A percentile compares a stretch with the other conserved stretches of the same genome.
Conservation (phyloP, 2,888 invertebrate genomes). For the Ashinkailepas kermadecensis region DNA sequence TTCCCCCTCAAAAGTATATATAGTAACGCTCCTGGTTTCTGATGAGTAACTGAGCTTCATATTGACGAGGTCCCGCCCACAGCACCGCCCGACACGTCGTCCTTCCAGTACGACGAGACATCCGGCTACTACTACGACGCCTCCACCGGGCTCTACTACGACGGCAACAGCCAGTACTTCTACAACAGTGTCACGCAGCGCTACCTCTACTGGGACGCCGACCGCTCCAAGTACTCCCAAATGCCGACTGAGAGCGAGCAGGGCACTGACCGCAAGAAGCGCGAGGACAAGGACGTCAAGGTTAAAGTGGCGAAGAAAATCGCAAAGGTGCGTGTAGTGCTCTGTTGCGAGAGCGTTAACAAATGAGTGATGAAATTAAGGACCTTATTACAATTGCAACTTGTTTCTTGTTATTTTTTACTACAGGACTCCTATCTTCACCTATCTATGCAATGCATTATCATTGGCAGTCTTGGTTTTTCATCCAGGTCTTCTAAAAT, state of each 20-base stretch:
- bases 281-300: slow-evolving; percentile 44
- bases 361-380: too few relatives aligned
- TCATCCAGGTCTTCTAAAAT: too few relatives aligned
- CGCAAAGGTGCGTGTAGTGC: slow-evolving; percentile 57
- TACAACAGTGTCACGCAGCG: slow-evolving; percentile 84
- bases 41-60: too few relatives aligned
- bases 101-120: slow-evolving; percentile 86
- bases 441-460: too few relatives aligned
- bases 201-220: slow-evolving; percentile 90
- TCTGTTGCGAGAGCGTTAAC: too few relatives aligned
- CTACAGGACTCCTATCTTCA: too few relatives aligned
- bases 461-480: too few relatives aligned
- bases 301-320: slow-evolving; percentile 96
- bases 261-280: slow-evolving; percentile 59
- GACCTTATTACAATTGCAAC: too few relatives aligned
- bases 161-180: slow-evolving; percentile 91
- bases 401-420: too few relatives aligned
- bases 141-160: slow-evolving; percentile 87
- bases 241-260: slow-evolving; percentile 44
- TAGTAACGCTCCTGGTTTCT: too few relatives aligned
- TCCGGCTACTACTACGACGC: slow-evolving; percentile 96
- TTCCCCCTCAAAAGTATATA: too few relatives aligned
- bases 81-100: slow-evolving; percentile 70
- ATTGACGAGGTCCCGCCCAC: neutral
- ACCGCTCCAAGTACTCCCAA: slow-evolving; percentile 40